Percentiles rank a stretch among this genome's conserved stretches.
These are phyloP conservation scores for Clupea harengus DNA, from an alignment of 2,113 vertebrate species.

Conservation along the genomic window DNA sequence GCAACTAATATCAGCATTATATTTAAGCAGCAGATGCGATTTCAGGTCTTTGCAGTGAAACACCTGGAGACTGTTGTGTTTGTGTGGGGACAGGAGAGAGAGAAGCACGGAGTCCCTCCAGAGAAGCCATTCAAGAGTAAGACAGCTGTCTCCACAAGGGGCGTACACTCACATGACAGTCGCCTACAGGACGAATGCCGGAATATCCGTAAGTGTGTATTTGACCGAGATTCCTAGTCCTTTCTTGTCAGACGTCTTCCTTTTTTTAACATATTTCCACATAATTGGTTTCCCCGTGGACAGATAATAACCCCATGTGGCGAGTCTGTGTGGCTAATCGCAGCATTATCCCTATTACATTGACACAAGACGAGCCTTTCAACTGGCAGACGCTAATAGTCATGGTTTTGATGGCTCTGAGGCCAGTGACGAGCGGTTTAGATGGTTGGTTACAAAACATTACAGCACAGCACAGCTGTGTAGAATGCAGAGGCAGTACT, in stretches of 20 bases:
- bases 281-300: slow-evolving; percentile 5
- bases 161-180: not conserved
- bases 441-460: slow-evolving; percentile 6
- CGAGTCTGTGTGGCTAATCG: not conserved
- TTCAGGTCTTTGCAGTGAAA: not conserved
- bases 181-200: not conserved
- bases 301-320: slow-evolving; percentile 12
- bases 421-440: not conserved
- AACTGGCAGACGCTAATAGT: not conserved
- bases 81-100: not conserved
- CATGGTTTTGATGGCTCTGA: not conserved
- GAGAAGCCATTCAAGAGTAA: not conserved
- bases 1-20: no score
- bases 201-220: not conserved
- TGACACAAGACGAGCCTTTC: slow-evolving; percentile 1
- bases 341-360: not conserved
- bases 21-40: not conserved
- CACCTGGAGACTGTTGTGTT: not conserved
- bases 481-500: not conserved
- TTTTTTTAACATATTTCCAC: not conserved
- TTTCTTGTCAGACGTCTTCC: not conserved
- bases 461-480: not conserved
- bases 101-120: not conserved
- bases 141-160: not conserved
- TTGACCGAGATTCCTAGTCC: not conserved